Evolutionary conservation across 2,797 vertebrate species (phyloP).

Genomic region (Xenentodon cancila): DNA sequence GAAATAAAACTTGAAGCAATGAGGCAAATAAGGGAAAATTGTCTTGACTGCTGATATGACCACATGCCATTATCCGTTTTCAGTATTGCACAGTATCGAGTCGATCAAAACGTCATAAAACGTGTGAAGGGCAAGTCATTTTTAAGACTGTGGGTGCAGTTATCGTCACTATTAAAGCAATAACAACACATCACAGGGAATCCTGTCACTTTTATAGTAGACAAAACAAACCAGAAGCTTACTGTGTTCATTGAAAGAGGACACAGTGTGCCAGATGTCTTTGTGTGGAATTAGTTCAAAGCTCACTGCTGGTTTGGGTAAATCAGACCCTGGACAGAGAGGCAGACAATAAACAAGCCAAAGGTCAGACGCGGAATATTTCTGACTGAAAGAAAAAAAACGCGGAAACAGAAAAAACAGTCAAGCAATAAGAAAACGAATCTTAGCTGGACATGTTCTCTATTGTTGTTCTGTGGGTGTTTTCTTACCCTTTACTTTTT

Average conservation of each 20-base stretch:
- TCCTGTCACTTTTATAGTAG: conserved; percentile 2
- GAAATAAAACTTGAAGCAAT: too few relatives aligned
- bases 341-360: conserved; percentile 63
- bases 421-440: conserved; percentile 72
- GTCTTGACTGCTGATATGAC: not conserved
- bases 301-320: conserved; percentile 25
- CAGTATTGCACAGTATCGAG: not conserved
- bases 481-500: conserved; percentile 81
- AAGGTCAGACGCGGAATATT: conserved; percentile 59
- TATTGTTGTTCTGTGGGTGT: conserved; percentile 68
- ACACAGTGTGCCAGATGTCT: conserved; percentile 25
- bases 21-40: too few relatives aligned
- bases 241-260: conserved; percentile 21
- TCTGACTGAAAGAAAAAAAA: conserved; percentile 50
- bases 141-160: not conserved
- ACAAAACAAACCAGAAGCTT: conserved; percentile 34
- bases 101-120: not conserved
- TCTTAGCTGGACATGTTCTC: conserved; percentile 69
- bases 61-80: not conserved
- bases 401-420: conserved; percentile 32
- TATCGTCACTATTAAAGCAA: conserved; percentile 14
- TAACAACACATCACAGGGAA: conserved; percentile 16
- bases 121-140: not conserved
- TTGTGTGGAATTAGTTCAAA: conserved; percentile 43
- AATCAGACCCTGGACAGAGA: conserved; percentile 38